These are phyloP conservation scores for Nebria brevicollis DNA, from an alignment of 2,888 invertebrate genomes.

Conservation along the genomic window DNA sequence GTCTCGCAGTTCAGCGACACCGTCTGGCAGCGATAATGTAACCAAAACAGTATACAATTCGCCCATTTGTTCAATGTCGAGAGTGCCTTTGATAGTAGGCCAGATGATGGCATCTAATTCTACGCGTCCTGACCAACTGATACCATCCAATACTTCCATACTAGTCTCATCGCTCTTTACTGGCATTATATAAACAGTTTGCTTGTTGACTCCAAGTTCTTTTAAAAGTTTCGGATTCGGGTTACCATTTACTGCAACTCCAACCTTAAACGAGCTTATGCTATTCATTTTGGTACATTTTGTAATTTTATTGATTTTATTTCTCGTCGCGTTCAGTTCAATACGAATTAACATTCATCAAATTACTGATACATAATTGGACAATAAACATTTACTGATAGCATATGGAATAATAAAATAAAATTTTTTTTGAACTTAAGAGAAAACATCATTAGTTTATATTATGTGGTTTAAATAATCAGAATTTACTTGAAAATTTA, in stretches of 20 bases:
- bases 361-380: background rate
- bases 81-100: conserved; percentile 67
- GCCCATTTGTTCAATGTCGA: conserved; percentile 68
- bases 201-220: conserved; percentile 59
- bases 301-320: background rate
- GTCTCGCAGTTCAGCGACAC: conserved; percentile 68
- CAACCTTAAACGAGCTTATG: conserved; percentile 56
- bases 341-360: background rate
- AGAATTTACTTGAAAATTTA: too few species aligned
- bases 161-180: conserved; percentile 58
- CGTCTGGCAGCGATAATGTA: conserved; percentile 66
- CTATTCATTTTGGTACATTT: background rate
- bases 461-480: background rate
- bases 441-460: background rate
- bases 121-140: conserved; percentile 67
- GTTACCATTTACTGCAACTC: conserved; percentile 59
- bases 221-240: conserved; percentile 60
- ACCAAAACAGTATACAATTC: conserved; percentile 64
- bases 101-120: conserved; percentile 69
- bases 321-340: background rate
- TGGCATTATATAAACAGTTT: conserved; percentile 54
- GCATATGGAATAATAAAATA: background rate
- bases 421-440: background rate
- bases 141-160: conserved; percentile 63
- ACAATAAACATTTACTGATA: background rate